Base-by-base conservation (phyloP, 37 sponge, comb jelly and placozoan genomes). In the Theonella swinhoei region DNA sequence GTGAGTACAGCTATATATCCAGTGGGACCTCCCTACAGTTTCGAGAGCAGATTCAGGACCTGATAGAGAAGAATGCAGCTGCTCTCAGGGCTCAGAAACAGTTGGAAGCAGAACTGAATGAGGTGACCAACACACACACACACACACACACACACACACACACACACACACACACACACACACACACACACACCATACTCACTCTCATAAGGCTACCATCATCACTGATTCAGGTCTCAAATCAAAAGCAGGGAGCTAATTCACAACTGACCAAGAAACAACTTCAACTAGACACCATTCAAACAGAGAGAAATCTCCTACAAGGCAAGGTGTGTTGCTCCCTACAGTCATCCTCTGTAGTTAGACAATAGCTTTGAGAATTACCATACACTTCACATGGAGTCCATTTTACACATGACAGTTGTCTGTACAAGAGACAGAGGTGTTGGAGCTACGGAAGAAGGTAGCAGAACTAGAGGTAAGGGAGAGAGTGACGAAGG, bases 241-340 rank as follows among this genome's bases (percentile, higher is more conserved):
- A 47, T 7, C 54, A 47, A 47, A 47, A 47, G 54, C 54, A 14
- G 25, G n/a, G 72, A 72, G 25, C 41, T 29, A 83, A 82, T 31
- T 88, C 88, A 19, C 65, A 82, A 37, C 72, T 88, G 1, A 83
- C 83, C 22, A 88, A 88, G 58, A 77, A 30, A 31, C 39, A 59
- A 62, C 42, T 0, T 8, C 62, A 33, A 35, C 38, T 59, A 59
- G 72, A 75, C 65, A 47, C 35, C 30, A 65, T 42, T 65, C 43
- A 60, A 33, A 35, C 35, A 39, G 75, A 83, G 84, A 83, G 43
- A 40, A 54, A 82, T 4, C 71, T 72, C 1, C 33, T 54, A 25
- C 41, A 43, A 7, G n/a, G 14, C 11, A 47, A 47, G 54, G 54
- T 47, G 14, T n/a, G n/a, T n/a, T n/a, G n/a, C n/a, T n/a, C n/a